A percentile compares a stretch with the other conserved stretches of the same genome.
phyloP scores from a whole-genome alignment of 2,797 vertebrate genomes.

The Hafferia zeledoni region DNA sequence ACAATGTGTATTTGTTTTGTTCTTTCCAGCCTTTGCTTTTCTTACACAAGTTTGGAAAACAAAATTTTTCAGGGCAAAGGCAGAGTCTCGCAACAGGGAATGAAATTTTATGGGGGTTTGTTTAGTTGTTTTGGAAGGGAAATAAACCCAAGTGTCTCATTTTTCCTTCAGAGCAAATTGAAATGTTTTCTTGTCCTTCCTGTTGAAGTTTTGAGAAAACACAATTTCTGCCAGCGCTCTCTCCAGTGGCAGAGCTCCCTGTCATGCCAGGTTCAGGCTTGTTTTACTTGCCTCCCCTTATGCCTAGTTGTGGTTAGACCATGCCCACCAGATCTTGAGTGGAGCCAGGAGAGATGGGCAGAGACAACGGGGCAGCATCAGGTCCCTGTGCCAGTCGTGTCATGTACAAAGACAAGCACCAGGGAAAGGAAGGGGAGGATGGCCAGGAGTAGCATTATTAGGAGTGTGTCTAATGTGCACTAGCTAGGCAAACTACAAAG shows the following conservation, averaged over 20 bases:
- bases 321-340: fast-evolving
- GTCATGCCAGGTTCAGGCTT: not conserved
- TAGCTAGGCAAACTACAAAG: not conserved
- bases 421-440: not conserved
- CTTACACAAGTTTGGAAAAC: not conserved
- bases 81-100: not conserved
- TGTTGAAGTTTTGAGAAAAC: not conserved
- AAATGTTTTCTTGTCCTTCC: conserved; percentile 39
- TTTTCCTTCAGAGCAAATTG: not conserved
- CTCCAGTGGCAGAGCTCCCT: not conserved
- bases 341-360: not conserved
- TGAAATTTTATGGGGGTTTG: not conserved
- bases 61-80: not conserved
- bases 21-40: conserved; percentile 22
- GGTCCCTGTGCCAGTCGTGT: fast-evolving
- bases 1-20: not conserved
- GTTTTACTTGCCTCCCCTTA: not conserved
- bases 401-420: not conserved
- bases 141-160: not conserved
- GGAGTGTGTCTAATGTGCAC: not conserved
- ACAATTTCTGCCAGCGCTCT: not conserved
- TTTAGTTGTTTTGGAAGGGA: conserved; percentile 53
- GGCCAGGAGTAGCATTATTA: not conserved
- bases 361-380: fast-evolving
- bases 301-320: not conserved